A percentile compares a stretch with the other conserved stretches of the same genome.
Conservation (phyloP, 2,113 vertebrate species). For the Pelecanus crispus region DNA sequence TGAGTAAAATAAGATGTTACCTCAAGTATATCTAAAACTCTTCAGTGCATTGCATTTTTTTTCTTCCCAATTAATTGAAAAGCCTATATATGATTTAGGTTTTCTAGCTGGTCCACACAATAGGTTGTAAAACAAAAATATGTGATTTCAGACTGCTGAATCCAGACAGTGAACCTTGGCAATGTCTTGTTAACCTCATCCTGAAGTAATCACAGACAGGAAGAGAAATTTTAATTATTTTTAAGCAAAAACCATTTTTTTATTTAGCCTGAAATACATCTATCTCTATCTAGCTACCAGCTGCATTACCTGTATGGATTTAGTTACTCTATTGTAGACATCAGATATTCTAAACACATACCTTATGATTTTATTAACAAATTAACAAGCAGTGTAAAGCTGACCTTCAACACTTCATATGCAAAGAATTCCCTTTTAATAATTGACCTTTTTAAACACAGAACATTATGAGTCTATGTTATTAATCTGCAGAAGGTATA, state of each 20-base stretch:
- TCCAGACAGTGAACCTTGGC: background rate
- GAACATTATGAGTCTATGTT: background rate
- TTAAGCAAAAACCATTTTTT: fast-evolving
- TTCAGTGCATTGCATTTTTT: background rate
- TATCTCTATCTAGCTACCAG: background rate
- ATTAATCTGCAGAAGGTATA: background rate
- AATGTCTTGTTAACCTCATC: background rate
- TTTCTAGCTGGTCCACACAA: background rate
- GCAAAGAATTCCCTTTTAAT: background rate
- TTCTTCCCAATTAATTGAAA: background rate
- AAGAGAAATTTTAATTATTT: background rate
- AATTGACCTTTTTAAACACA: background rate
- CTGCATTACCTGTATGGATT: background rate
- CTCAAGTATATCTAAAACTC: background rate
- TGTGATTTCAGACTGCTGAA: background rate
- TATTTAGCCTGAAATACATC: background rate
- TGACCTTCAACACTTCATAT: background rate
- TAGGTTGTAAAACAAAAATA: background rate
- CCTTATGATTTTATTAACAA: background rate
- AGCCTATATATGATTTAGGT: background rate
- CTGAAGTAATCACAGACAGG: background rate
- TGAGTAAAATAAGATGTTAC: background rate
- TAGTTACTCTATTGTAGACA: background rate
- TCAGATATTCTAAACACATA: background rate
- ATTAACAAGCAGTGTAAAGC: background rate